Conservation (phyloP, 2,113 vertebrate genomes). For the Acrocephalus kingi region DNA sequence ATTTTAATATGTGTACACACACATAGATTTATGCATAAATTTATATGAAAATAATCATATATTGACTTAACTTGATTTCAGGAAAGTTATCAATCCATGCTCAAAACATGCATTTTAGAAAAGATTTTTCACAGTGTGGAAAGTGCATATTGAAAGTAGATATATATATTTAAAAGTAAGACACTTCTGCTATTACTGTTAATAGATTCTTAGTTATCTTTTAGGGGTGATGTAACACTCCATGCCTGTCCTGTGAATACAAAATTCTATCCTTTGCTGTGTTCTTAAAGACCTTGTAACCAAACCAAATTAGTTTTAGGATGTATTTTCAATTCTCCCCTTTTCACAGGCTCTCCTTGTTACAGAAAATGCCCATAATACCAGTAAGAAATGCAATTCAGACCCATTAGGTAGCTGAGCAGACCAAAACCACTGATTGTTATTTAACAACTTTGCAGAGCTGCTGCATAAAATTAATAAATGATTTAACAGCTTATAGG, state of each 20-base stretch:
- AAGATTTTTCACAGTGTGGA: neutral
- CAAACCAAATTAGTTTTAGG: neutral
- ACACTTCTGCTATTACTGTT: neutral
- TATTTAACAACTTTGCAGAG: neutral
- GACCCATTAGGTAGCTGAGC: neutral
- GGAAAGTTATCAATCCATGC: neutral
- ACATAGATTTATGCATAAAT: neutral
- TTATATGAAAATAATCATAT: neutral
- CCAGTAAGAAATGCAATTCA: neutral
- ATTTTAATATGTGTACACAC: neutral
- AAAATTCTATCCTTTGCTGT: neutral
- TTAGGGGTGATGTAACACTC: neutral
- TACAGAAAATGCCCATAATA: neutral
- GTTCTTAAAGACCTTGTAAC: neutral
- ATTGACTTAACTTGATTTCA: neutral
- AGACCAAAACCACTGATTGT: neutral
- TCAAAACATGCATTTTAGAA: neutral
- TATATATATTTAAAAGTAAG: neutral
- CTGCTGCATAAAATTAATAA: neutral
- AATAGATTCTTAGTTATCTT: neutral
- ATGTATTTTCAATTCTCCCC: neutral
- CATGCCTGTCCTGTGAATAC: neutral
- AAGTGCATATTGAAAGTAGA: neutral
- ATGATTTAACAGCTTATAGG: neutral
- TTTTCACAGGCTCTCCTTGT: neutral